Conservation (phyloP, 2,113 vertebrate species). For the Salminus brasiliensis region DNA sequence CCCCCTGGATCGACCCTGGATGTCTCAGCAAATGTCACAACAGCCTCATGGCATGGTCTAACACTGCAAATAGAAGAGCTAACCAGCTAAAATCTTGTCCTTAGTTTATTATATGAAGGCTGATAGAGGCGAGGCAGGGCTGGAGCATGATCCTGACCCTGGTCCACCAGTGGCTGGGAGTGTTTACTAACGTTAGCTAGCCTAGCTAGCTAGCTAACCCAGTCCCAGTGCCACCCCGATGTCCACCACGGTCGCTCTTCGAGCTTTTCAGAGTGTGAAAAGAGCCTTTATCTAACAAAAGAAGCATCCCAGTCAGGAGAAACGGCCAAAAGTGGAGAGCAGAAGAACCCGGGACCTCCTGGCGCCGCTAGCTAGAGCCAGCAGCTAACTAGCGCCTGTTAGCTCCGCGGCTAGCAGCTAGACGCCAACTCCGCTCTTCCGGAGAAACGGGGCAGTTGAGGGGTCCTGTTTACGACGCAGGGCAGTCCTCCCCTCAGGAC, state of each 20-base stretch:
- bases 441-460: background rate
- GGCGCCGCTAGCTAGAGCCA: constrained; percentile 14
- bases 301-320: constrained; percentile 67
- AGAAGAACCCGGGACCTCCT: constrained; percentile 21
- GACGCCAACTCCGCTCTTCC: too few species aligned
- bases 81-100: background rate
- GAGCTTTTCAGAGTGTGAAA: constrained; percentile 64
- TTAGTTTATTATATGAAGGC: too few species aligned
- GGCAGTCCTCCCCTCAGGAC: constrained; percentile 16
- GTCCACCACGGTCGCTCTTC: constrained; percentile 62
- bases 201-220: background rate
- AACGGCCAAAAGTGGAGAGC: constrained; percentile 36
- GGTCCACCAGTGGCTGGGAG: too few species aligned
- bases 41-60: constrained; percentile 4
- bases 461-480: background rate
- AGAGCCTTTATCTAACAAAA: constrained; percentile 55
- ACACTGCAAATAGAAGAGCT: background rate
- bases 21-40: background rate
- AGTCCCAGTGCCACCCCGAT: constrained; percentile 64
- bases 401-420: background rate
- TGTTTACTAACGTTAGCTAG: too few species aligned
- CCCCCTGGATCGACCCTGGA: background rate
- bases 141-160: too few species aligned
- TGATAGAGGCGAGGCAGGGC: too few species aligned
- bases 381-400: too few species aligned